Conservation (phyloP, 30 jellyfish, hydroid and myxozoan genomes). For the Cassiopea andromeda region DNA sequence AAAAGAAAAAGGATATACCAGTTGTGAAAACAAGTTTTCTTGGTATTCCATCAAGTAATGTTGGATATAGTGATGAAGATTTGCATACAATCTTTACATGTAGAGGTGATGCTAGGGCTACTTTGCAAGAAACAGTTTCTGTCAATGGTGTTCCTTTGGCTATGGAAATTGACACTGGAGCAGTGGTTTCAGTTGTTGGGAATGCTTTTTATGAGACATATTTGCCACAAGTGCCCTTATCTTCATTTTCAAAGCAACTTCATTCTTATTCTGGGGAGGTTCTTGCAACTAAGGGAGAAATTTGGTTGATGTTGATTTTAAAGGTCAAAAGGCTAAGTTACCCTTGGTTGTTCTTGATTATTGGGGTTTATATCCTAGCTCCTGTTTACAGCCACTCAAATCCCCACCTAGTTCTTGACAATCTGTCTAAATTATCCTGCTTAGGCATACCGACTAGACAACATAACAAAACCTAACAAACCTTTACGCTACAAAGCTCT, state of each 20-base stretch:
- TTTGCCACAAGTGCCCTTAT: conserved; percentile 28
- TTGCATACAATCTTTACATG: conserved; percentile 1
- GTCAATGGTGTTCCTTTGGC: conserved; percentile 33
- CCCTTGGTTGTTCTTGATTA: conserved; percentile 40
- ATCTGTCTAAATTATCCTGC: no score
- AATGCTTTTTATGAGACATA: conserved; percentile 11
- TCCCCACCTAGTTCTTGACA: no score
- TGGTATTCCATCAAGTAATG: conserved; percentile 23
- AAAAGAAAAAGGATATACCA: conserved; percentile 5
- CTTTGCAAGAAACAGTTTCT: conserved; percentile 25
- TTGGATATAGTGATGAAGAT: conserved; percentile 10
- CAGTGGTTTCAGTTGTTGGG: conserved; percentile 32
- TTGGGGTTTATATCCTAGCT: no score
- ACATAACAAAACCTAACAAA: no score
- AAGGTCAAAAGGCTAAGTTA: conserved; percentile 44
- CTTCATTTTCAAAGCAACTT: conserved; percentile 31
- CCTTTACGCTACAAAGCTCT: no score
- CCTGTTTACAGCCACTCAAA: no score
- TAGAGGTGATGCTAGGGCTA: neutral
- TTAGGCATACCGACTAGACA: no score
- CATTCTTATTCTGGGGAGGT: conserved; percentile 44
- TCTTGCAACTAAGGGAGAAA: conserved; percentile 45
- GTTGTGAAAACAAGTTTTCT: conserved; percentile 42
- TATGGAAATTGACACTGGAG: conserved; percentile 64
- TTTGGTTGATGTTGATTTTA: conserved; percentile 46